These are phyloP conservation scores for Zoanthus sociatus DNA, from an alignment of 92 coral and sea anemone species.

Conservation along the genomic window DNA sequence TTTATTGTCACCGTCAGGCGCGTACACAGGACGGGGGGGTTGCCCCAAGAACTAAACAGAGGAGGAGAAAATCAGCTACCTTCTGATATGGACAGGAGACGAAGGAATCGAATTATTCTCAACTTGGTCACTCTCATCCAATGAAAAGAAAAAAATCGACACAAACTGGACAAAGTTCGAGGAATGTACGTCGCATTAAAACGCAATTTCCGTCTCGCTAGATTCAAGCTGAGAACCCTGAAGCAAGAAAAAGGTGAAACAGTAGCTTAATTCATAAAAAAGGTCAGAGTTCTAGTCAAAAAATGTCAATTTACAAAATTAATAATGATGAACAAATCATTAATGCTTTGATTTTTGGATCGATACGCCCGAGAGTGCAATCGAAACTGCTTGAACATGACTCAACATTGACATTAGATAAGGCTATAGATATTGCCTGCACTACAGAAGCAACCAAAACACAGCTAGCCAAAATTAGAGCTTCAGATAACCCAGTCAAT, in stretches of 20 bases:
- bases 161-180: constrained; percentile 72
- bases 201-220: constrained; percentile 70
- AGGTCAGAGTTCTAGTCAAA: constrained; percentile 68
- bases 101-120: constrained; percentile 66
- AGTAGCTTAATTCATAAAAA: constrained; percentile 70
- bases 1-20: too few relatives aligned
- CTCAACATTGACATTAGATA: constrained; percentile 34
- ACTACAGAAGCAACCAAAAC: constrained; percentile 34
- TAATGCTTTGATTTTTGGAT: constrained; percentile 66
- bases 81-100: constrained; percentile 62
- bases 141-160: constrained; percentile 32
- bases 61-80: constrained; percentile 50
- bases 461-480: constrained; percentile 17
- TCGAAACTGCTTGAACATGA: constrained; percentile 42
- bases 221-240: constrained; percentile 58
- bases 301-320: constrained; percentile 61
- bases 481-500: neutral
- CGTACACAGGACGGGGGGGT: constrained; percentile 1
- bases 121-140: constrained; percentile 52
- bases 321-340: constrained; percentile 55
- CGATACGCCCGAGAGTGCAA: constrained; percentile 62
- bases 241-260: constrained; percentile 68
- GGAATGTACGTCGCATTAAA: constrained; percentile 58
- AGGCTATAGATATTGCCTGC: constrained; percentile 39
- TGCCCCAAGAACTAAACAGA: constrained; percentile 53